These are phyloP conservation scores for Coecobrya sp. DNA, from an alignment of 2,888 invertebrate genomes.

Conservation along the genomic window DNA sequence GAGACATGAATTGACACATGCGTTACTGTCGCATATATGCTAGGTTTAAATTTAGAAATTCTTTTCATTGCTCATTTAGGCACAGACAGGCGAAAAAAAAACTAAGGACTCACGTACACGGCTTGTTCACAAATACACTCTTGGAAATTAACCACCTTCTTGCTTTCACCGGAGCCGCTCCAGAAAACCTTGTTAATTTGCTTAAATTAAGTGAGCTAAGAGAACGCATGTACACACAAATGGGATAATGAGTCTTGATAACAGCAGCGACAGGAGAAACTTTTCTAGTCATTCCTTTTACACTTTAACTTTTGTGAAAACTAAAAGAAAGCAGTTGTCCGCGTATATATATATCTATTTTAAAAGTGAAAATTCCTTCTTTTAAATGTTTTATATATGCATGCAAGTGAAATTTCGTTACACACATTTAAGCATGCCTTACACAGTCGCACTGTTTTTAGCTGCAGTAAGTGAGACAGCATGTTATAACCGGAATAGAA, in stretches of 20 bases:
- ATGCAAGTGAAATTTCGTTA: not conserved
- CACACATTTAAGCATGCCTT: too few species aligned
- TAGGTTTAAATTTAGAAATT: too few species aligned
- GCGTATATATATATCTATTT: not conserved
- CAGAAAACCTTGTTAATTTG: not conserved
- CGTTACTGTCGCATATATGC: too few species aligned
- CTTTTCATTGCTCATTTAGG: not conserved
- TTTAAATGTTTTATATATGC: not conserved
- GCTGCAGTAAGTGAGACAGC: too few species aligned
- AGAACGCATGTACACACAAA: slow-evolving; percentile 11
- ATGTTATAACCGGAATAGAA: too few species aligned
- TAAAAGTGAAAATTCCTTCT: not conserved
- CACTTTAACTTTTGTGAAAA: not conserved
- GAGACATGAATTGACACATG: too few species aligned
- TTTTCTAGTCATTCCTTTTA: not conserved
- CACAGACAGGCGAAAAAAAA: not conserved
- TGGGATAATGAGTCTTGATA: slow-evolving; percentile 23
- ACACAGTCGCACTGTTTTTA: too few species aligned
- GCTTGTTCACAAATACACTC: not conserved
- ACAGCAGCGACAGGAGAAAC: slow-evolving; percentile 27
- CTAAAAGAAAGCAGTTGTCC: not conserved
- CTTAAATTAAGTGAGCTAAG: not conserved
- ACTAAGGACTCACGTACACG: not conserved
- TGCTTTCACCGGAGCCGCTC: not conserved
- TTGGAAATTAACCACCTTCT: slow-evolving; percentile 9